phyloP scores from a whole-genome alignment of 2,888 invertebrate species.

The Charanyca ferruginea region DNA sequence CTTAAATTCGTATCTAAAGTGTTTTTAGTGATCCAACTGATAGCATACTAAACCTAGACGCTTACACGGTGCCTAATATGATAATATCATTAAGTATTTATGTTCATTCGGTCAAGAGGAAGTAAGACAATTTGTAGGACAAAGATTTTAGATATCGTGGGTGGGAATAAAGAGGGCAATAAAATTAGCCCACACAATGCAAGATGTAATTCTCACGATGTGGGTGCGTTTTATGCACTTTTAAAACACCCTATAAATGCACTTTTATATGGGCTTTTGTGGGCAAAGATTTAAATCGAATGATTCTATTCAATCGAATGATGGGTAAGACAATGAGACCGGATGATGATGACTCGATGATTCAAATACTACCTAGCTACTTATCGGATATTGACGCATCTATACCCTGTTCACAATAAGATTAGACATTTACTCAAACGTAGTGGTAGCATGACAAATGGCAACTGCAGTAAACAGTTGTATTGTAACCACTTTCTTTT shows the following conservation, averaged over 20 bases:
- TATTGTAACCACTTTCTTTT: too few relatives aligned
- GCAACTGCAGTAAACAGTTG: too few relatives aligned
- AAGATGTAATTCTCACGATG: constrained; percentile 26
- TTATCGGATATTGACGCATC: constrained; percentile 1
- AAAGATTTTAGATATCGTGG: constrained; percentile 46
- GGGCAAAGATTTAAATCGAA: constrained; percentile 23
- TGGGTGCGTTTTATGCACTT: constrained; percentile 43
- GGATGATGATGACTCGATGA: constrained; percentile 8
- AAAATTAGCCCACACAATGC: constrained; percentile 51
- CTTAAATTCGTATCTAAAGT: constrained; percentile 1
- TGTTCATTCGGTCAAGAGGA: constrained; percentile 48
- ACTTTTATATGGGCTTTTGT: constrained; percentile 24
- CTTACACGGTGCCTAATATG: constrained; percentile 26
- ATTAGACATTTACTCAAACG: too few relatives aligned
- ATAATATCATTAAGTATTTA: constrained; percentile 20
- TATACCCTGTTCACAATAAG: too few relatives aligned
- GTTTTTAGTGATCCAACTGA: constrained; percentile 34
- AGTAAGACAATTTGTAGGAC: constrained; percentile 52
- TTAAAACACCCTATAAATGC: constrained; percentile 37
- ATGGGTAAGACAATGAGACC: constrained; percentile 28
- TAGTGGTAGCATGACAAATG: too few relatives aligned
- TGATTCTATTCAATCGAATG: constrained; percentile 28
- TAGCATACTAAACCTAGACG: constrained; percentile 25
- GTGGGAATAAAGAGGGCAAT: constrained; percentile 37
- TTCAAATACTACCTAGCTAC: constrained; percentile 1